Evolutionary conservation across 2,888 invertebrate species (phyloP), one percentile per base, ranked within the genome.

Genomic region (Pyrrhosoma nymphula): DNA sequence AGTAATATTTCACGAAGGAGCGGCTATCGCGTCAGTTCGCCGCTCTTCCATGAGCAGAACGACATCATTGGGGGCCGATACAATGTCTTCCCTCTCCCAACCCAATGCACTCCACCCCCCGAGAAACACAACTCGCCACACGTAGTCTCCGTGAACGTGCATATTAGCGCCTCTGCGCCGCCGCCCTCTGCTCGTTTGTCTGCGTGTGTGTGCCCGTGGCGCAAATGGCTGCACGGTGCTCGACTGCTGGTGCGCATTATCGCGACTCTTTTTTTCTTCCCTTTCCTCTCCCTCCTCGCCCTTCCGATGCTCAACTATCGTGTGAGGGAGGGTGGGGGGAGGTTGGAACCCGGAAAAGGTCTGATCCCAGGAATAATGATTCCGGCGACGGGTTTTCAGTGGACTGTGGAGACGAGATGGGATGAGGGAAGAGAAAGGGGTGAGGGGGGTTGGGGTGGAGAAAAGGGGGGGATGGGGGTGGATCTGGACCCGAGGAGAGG

Each of bases 301-400:
- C 91, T 39, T 26, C 63, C 90, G 60, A 90, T 47, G 47, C 47
- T 47, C 47, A 47, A 47, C 47, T 47, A 47, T 47, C 47, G 47
- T 56, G 60, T 18, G 60, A 4, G 20, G 60, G 60, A 18, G 60
- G 60, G 60, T 4, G 20, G 60, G 60, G 4, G 60, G 60, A 18
- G 69, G n/a, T 60, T 23, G 69, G 69, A 69, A 26, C 69, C 69
- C 69, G 69, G 69, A 69, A 69, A 69, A 69, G 69, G 60, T 56
- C 56, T 90, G 91, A 91, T 91, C 91, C 91, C 56, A 60, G 91
- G 91, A 91, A 91, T 91, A 91, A 91, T 91, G 91, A 91, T 91
- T 63, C 35, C 60, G 26, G 91, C 30, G 30, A 20, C 60, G 39
- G 60, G 60, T 14, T 47, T 47, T 47, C 47, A 4, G 47, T 47